Evolutionary conservation across 2,888 invertebrate species (phyloP), one percentile per base, ranked within the genome.

Genomic region (Diogma glabrata): DNA sequence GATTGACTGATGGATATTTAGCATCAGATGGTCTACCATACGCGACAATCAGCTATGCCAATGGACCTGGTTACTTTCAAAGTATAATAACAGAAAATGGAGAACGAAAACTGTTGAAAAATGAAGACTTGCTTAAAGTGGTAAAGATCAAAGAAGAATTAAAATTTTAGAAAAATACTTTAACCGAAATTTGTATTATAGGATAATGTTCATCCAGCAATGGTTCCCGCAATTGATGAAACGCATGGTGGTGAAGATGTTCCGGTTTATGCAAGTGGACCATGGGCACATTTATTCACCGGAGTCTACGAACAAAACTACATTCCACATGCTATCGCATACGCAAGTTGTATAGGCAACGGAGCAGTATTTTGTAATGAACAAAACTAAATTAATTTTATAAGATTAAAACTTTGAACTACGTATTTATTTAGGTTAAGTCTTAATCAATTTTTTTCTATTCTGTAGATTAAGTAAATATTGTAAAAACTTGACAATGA

Each of bases 171-270:
- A n/a, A n/a, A n/a, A n/a, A n/a, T n/a, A n/a, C n/a, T n/a, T n/a
- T n/a, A n/a, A n/a, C n/a, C n/a, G n/a, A n/a, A n/a, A n/a, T n/a
- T n/a, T n/a, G n/a, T n/a, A n/a, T n/a, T n/a, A n/a, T n/a, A 14
- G n/a, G n/a, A 14, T 9, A 24, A 46, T 26, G 46, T 14, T 24
- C 16, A 17, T 59, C 84, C 84, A 1, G 67, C 82, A 0, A 66
- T 79, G 1, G 75, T 78, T 0, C 82, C 82, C 0, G 68, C 75
- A 20, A 43, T 61, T 0, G 66, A 74, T 14, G 86, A 85, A 60
- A 84, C 84, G 0, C 87, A 87, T 59, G 85, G 84, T 0, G 85
- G 84, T 0, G 88, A 89, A 55, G 89, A 89, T 64, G 87, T 89
- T 0, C 78, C 81, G 0, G 81, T 89, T 0, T 87, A 79, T 65